Percentiles rank a stretch among this genome's conserved stretches.
These are phyloP conservation scores for Sebastes minor DNA, from an alignment of 2,797 vertebrate genomes.

Conservation along the genomic window DNA sequence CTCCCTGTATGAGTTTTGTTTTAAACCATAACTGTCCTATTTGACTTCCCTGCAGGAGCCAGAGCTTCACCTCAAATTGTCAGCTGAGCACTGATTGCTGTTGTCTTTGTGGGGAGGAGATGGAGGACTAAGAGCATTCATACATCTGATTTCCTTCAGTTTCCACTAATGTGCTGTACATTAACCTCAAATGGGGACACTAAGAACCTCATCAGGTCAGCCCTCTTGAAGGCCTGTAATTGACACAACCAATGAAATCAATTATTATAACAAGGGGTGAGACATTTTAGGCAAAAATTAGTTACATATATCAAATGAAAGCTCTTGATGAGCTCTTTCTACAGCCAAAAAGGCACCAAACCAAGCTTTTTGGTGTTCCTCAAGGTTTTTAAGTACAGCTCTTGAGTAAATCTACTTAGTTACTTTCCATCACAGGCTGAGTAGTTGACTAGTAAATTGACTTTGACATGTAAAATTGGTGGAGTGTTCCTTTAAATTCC, in stretches of 20 bases:
- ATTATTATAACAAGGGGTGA: rapidly evolving
- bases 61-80: background rate
- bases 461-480: background rate
- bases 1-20: background rate
- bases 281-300: too few relatives aligned
- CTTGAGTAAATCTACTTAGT: background rate
- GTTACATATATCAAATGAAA: too few relatives aligned
- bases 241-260: too few relatives aligned
- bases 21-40: background rate
- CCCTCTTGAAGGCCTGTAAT: too few relatives aligned
- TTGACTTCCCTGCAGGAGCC: background rate
- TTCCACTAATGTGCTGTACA: too few relatives aligned
- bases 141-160: background rate
- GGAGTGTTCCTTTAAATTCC: background rate
- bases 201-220: too few relatives aligned
- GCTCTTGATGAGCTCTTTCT: too few relatives aligned
- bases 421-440: background rate
- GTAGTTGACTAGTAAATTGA: background rate
- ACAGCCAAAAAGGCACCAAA: too few relatives aligned
- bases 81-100: background rate
- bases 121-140: background rate
- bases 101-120: background rate
- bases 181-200: too few relatives aligned
- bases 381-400: background rate
- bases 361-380: too few relatives aligned